Conservation (phyloP, 2,797 vertebrate species). For the Dendrocincla tyrannina region DNA sequence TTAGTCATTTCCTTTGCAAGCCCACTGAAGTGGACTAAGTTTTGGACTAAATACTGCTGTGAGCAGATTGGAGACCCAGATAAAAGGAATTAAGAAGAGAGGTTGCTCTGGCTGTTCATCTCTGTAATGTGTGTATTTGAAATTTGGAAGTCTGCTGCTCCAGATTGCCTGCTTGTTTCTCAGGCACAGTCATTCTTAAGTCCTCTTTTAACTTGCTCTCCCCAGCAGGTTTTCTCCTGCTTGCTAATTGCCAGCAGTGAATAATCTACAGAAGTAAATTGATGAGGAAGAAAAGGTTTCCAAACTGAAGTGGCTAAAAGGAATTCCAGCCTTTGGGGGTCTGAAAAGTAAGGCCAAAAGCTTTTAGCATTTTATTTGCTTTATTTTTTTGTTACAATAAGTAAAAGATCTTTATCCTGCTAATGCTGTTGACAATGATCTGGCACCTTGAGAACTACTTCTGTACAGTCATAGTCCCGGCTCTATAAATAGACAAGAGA, state of each 20-base stretch:
- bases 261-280: conserved; percentile 34
- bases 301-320: background rate
- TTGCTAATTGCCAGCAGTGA: conserved; percentile 49
- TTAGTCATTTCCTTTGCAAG: conserved; percentile 20
- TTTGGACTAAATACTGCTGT: conserved; percentile 19
- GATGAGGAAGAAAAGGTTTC: conserved; percentile 35
- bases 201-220: conserved; percentile 30
- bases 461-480: background rate
- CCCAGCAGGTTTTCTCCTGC: conserved; percentile 49
- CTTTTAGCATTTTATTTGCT: background rate
- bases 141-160: conserved; percentile 34
- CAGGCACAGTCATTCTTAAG: conserved; percentile 22
- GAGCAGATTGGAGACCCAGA: conserved; percentile 42
- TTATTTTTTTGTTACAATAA: background rate
- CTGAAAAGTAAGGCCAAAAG: background rate
- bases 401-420: background rate
- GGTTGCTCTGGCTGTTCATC: conserved; percentile 20
- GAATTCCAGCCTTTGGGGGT: background rate
- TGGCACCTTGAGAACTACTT: background rate
- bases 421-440: background rate
- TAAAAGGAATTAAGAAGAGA: conserved; percentile 40
- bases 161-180: conserved; percentile 40
- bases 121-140: conserved; percentile 17
- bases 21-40: conserved; percentile 16
- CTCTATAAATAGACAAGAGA: background rate